phyloP scores from a whole-genome alignment of 2,888 invertebrate genomes.

The Chamaedrilus cognettii region DNA sequence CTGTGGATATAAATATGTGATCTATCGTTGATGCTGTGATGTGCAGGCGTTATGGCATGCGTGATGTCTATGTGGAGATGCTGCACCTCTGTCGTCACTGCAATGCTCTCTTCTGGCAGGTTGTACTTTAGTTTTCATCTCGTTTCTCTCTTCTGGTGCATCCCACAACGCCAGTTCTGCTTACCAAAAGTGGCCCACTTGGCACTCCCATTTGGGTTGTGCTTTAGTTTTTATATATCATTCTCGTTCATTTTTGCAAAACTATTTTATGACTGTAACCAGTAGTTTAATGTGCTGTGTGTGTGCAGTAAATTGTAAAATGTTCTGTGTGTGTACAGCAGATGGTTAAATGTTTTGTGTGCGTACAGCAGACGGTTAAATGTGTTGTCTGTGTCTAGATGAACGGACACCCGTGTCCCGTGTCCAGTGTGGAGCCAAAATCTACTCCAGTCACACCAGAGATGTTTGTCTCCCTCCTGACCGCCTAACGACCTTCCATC shows the following conservation, averaged over 20 bases:
- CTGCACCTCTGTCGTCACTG: slow-evolving; percentile 35
- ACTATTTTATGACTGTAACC: too few species aligned
- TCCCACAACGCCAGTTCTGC: too few species aligned
- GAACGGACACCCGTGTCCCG: slow-evolving; percentile 33
- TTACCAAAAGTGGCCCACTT: too few species aligned
- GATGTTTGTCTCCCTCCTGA: slow-evolving; percentile 33
- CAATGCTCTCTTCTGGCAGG: slow-evolving; percentile 39
- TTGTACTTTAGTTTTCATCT: slow-evolving; percentile 12
- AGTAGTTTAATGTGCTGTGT: not conserved
- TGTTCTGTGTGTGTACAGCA: not conserved
- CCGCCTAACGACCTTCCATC: slow-evolving; percentile 17
- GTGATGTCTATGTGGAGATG: slow-evolving; percentile 27
- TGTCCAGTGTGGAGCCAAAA: slow-evolving; percentile 20
- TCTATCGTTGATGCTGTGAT: too few species aligned
- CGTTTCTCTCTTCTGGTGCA: too few species aligned
- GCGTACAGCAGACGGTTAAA: not conserved
- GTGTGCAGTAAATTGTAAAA: not conserved
- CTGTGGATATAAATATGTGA: too few species aligned
- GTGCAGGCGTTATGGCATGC: slow-evolving; percentile 27
- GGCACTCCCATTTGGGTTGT: too few species aligned
- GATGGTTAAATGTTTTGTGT: not conserved
- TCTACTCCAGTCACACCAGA: slow-evolving; percentile 29
- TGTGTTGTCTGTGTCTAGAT: slow-evolving; percentile 25
- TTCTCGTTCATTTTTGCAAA: too few species aligned
- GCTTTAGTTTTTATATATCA: too few species aligned